Evolutionary conservation across 2,113 vertebrate species (phyloP), one percentile per base, ranked within the genome.

Genomic region (Spermophilus dauricus): DNA sequence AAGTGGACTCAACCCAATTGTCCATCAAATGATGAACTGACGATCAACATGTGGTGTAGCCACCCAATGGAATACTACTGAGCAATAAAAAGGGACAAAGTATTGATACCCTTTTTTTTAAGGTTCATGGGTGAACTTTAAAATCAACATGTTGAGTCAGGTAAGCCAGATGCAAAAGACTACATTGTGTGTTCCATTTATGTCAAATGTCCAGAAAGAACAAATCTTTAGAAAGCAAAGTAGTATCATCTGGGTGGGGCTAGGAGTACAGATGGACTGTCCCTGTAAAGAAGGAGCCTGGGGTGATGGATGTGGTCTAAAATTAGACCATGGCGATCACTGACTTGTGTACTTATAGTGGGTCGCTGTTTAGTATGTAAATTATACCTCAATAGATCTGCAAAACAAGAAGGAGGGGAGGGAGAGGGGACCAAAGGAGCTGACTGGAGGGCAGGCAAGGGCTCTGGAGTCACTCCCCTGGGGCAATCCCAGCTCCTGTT

Each of bases 21-120:
- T 56, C 58, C 34, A 1, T 22, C 10, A 8, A 14, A 4, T 16
- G 12, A 24, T 63, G 24, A 37, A 45, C 4, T 4, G 45, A 34
- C 3, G 34, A 30, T 9, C 28, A 0, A 10, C 11, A 11, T 4
- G 11, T 39, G n/a, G 3, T 30, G 2, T 30, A 3, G 3, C 34
- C 63, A n/a, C 30, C 24, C 26, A 8, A 3, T 2, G 20, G 72
- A 63, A 32, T 13, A 3, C 32, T 16, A 1, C 4, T 26, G 70
- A 61, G 63, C 20, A 2, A 13, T 45, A 22, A 80, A 53, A 61
- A 11, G 48, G 42, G 48, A 39, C 17, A 8, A 22, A 13, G 26
- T 45, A 13, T 39, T 18, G 10, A 70, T 73, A 9, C 14, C 8
- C 17, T 56, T 56, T 56, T 56, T 56, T 56, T 56, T 56, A 56